phyloP scores from a whole-genome alignment of 1,140 invertebrate genomes.

The Oncopeltus fasciatus region DNA sequence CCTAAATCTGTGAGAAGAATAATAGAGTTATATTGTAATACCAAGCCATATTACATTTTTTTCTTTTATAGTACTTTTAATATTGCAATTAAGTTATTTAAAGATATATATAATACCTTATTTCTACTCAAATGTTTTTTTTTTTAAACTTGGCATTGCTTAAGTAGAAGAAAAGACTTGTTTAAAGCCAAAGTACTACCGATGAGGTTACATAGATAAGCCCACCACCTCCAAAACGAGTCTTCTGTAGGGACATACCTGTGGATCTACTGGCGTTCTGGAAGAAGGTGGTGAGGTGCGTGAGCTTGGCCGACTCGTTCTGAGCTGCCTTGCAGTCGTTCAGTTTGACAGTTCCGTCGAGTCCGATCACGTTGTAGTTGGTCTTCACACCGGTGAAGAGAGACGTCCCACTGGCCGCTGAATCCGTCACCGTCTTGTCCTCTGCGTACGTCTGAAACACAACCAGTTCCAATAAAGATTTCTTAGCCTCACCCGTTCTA shows the following conservation, averaged over 20 bases:
- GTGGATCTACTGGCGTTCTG: slow-evolving; percentile 53
- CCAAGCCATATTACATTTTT: too few relatives aligned
- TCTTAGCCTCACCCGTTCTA: too few relatives aligned
- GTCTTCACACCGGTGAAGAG: slow-evolving; percentile 71
- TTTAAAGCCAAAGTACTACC: not conserved
- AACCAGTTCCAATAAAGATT: too few relatives aligned
- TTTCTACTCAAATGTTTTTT: not conserved
- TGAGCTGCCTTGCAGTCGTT: slow-evolving; percentile 42
- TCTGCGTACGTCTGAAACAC: slow-evolving; percentile 60
- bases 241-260: too few relatives aligned
- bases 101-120: not conserved
- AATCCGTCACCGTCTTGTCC: slow-evolving; percentile 66
- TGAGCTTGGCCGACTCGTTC: slow-evolving; percentile 33
- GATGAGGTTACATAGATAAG: not conserved
- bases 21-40: too few relatives aligned
- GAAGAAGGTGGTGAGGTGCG: slow-evolving; percentile 52
- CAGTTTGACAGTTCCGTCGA: slow-evolving; percentile 45
- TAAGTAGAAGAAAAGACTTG: too few relatives aligned
- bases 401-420: slow-evolving; percentile 65
- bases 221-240: too few relatives aligned
- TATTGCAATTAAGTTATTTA: not conserved
- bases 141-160: too few relatives aligned
- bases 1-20: too few relatives aligned
- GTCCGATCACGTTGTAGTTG: slow-evolving; percentile 55
- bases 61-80: too few relatives aligned